Conservation (phyloP, 2,113 vertebrate genomes). For the Catharus minimus region DNA sequence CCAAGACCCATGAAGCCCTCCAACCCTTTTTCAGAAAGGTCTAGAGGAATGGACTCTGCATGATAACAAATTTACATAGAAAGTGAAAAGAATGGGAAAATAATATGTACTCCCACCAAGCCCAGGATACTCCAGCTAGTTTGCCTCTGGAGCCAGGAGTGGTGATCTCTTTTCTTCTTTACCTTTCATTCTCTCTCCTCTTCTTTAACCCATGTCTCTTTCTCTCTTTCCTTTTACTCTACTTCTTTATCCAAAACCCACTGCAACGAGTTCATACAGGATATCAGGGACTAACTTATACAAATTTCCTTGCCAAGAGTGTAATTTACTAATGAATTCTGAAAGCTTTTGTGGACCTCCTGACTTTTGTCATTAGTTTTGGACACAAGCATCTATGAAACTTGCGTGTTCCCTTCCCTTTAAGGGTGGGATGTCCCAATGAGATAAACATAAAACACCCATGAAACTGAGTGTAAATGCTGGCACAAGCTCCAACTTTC, state of each 20-base stretch:
- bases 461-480: background rate
- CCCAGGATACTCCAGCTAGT: background rate
- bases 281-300: background rate
- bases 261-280: accelerated
- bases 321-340: background rate
- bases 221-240: background rate
- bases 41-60: background rate
- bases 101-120: background rate
- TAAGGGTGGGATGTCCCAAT: no score
- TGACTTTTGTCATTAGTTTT: background rate
- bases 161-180: background rate
- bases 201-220: background rate
- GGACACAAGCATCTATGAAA: background rate
- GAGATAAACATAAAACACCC: background rate
- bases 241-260: background rate
- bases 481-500: background rate
- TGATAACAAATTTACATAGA: background rate
- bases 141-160: background rate
- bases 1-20: background rate
- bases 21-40: background rate
- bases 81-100: background rate
- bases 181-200: background rate
- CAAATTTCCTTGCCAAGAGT: background rate
- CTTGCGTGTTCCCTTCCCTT: background rate
- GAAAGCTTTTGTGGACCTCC: background rate